These are phyloP conservation scores for Trachelus troglodyta DNA, from an alignment of 2,888 invertebrate species.

Conservation along the genomic window DNA sequence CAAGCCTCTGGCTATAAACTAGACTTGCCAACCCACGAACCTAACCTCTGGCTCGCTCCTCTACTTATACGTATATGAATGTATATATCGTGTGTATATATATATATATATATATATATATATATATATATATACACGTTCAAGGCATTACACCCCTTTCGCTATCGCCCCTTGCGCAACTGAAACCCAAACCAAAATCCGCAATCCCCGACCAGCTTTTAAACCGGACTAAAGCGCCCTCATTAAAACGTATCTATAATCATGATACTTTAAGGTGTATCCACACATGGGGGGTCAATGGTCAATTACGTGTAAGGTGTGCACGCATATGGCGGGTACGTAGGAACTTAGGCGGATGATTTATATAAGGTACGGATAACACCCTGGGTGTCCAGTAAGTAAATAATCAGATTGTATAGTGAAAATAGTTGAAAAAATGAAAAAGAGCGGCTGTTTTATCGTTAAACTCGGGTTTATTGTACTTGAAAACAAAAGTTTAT, in stretches of 20 bases:
- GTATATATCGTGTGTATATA: neutral
- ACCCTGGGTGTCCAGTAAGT: neutral
- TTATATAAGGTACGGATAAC: neutral
- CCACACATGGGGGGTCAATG: neutral
- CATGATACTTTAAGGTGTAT: neutral
- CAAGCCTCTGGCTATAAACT: slow-evolving; percentile 53
- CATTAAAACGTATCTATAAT: slow-evolving; percentile 15
- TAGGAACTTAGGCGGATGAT: neutral
- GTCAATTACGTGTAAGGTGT: neutral
- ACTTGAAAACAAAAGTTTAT: neutral
- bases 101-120: neutral
- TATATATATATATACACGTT: neutral
- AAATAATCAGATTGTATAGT: neutral
- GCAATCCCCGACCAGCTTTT: slow-evolving; percentile 31
- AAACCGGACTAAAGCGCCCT: slow-evolving; percentile 40
- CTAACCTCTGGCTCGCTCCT: slow-evolving; percentile 42
- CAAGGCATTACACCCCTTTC: slow-evolving; percentile 21
- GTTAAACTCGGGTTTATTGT: neutral
- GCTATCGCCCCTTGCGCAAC: slow-evolving; percentile 22
- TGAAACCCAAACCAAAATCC: slow-evolving; percentile 19
- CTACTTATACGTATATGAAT: neutral
- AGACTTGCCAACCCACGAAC: slow-evolving; percentile 54
- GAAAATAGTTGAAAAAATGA: neutral
- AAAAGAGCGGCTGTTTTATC: neutral
- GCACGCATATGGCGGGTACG: neutral